Evolutionary conservation across 1,140 invertebrate species (phyloP), one percentile per base, ranked within the genome.

Genomic region (Drosophila trapezifrons): DNA sequence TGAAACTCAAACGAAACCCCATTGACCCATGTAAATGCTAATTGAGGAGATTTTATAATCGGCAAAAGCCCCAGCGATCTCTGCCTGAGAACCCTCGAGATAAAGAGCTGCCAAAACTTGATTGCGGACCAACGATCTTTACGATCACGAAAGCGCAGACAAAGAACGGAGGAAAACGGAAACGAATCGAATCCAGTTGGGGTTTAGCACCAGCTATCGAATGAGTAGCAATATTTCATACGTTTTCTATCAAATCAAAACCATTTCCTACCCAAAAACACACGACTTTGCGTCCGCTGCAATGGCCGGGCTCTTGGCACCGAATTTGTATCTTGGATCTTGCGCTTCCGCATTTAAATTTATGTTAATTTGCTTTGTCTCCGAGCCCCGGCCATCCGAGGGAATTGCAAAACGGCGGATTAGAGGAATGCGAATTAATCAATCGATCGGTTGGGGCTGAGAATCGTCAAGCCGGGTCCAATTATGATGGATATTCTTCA

Each of bases 291-390:
- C 22, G 46, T 45, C 42, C 57, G 38, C 55, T 73, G 45, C 80
- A 73, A 38, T 69, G 62, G 29, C 37, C 46, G 60, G 17, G 29
- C 47, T 72, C 35, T 70, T 51, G 70, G 37, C 45, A 18, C 45
- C 78, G 49, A 65, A 62, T 46, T 38, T 54, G 45, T 59, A 32
- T 78, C 58, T 80, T 22, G 55, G 64, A 66, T 72, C 45, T 76
- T 45, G 32, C 37, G 67, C 76, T 84, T 85, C 81, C 81, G 81
- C 74, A 85, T 85, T 80, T 43, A 74, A 80, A 85, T 83, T 49
- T 63, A 72, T 85, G 78, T 62, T 85, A 85, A 86, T 87, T 87
- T 63, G 62, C 73, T 54, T 62, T 70, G 25, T 51, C 49, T 71
- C 32, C 69, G 29, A 37, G 6, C 46, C 3, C 29, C 57, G 25